Conservation (phyloP, 2,888 invertebrate genomes). For the Scaeva pyrastri region DNA sequence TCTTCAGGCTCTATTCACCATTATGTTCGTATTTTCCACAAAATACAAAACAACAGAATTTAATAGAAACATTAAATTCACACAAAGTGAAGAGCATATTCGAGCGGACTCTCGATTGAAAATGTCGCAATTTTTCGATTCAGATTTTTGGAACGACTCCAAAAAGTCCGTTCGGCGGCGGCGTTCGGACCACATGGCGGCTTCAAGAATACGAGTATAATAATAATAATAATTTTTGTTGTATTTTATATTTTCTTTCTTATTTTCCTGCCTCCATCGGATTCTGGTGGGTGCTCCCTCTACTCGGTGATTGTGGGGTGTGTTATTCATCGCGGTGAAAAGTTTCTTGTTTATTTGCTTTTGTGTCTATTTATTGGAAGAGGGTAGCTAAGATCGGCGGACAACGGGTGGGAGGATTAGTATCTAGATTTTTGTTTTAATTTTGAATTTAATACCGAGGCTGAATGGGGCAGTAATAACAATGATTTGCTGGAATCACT, state of each 20-base stretch:
- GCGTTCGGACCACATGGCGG: conserved; percentile 64
- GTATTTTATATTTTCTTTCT: conserved; percentile 18
- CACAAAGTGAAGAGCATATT: background rate
- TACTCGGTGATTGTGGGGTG: conserved; percentile 1
- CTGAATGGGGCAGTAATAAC: conserved; percentile 34
- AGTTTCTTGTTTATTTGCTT: conserved; percentile 42
- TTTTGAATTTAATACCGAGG: conserved; percentile 35
- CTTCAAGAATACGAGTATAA: conserved; percentile 16
- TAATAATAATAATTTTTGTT: background rate
- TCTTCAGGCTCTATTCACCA: conserved; percentile 29
- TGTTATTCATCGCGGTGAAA: conserved; percentile 25
- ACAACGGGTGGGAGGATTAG: conserved; percentile 7
- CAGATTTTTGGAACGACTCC: conserved; percentile 59
- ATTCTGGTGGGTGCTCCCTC: background rate
- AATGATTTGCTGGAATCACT: conserved; percentile 27
- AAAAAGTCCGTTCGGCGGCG: conserved; percentile 59
- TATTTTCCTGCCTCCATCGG: conserved; percentile 29
- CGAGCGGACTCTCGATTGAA: conserved; percentile 20
- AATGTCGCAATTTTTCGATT: conserved; percentile 62
- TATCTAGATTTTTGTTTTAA: conserved; percentile 9
- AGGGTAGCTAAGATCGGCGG: background rate
- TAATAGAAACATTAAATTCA: background rate
- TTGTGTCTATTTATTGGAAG: conserved; percentile 37
- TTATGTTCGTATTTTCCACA: conserved; percentile 16
- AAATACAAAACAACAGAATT: conserved; percentile 9